Evolutionary conservation across 2,113 vertebrate genomes (phyloP).

Genomic region (Semicossyphus pulcher): DNA sequence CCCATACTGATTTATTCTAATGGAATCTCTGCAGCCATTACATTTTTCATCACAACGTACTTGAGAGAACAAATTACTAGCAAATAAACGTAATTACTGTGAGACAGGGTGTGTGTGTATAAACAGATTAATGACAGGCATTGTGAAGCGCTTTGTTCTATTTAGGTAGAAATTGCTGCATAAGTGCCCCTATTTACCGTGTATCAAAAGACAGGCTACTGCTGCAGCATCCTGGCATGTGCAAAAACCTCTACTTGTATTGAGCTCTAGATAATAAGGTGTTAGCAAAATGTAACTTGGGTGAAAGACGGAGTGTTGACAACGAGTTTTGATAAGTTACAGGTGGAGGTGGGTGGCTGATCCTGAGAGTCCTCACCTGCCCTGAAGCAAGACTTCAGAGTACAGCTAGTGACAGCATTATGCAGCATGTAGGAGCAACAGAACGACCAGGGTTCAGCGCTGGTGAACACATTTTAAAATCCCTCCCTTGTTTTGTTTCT

Average conservation of each 20-base stretch:
- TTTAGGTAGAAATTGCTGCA: not conserved
- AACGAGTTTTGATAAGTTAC: not conserved
- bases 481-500: conserved; percentile 5
- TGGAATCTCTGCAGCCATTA: not conserved
- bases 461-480: conserved; percentile 2
- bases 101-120: not conserved
- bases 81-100: conserved; percentile 14
- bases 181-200: conserved; percentile 1
- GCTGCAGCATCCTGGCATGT: not conserved
- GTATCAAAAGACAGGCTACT: not conserved
- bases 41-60: not conserved
- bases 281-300: too few relatives aligned
- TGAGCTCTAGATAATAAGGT: not conserved
- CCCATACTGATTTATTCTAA: too few relatives aligned
- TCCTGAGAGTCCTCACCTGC: not conserved
- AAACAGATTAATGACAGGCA: conserved; percentile 17
- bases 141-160: not conserved
- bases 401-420: not conserved
- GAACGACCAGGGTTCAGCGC: not conserved
- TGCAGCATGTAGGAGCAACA: not conserved
- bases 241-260: not conserved
- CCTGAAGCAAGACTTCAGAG: not conserved
- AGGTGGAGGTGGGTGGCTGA: conserved; percentile 17
- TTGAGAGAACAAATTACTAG: not conserved
- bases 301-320: not conserved